phyloP scores from a whole-genome alignment of 2,888 invertebrate species.

The Blastobasis adustella region DNA sequence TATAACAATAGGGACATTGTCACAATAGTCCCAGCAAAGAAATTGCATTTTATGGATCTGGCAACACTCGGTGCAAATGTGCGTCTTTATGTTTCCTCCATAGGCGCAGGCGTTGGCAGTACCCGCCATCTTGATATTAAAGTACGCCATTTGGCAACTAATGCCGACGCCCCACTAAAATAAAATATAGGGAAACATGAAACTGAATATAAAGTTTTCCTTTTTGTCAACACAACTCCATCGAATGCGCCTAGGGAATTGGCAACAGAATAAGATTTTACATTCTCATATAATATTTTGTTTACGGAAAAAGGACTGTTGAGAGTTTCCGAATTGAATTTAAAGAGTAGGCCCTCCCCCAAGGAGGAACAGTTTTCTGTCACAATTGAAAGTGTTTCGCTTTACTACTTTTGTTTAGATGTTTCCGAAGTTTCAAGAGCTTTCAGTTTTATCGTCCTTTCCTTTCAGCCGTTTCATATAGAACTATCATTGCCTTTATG shows the following conservation, averaged over 20 bases:
- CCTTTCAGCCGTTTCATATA: too few species aligned
- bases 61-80: conserved; percentile 6
- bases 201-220: conserved; percentile 38
- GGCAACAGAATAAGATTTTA: conserved; percentile 42
- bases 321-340: conserved; percentile 37
- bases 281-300: conserved; percentile 38
- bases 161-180: conserved; percentile 31
- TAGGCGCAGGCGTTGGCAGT: conserved; percentile 36
- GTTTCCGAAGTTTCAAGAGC: conserved; percentile 26
- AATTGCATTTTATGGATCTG: not conserved
- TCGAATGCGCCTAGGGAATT: conserved; percentile 29
- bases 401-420: conserved; percentile 31
- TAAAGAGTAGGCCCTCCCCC: conserved; percentile 31
- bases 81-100: conserved; percentile 39
- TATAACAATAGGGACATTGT: too few species aligned
- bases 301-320: conserved; percentile 29
- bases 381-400: conserved; percentile 25
- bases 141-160: conserved; percentile 62
- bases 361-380: conserved; percentile 29
- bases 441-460: conserved; percentile 21
- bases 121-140: conserved; percentile 44
- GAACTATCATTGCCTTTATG: too few species aligned
- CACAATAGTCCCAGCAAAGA: too few species aligned
- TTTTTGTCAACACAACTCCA: conserved; percentile 36
- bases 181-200: conserved; percentile 35